These are phyloP conservation scores for Ricordea florida DNA, from an alignment of 92 coral and sea anemone genomes.

Conservation along the genomic window DNA sequence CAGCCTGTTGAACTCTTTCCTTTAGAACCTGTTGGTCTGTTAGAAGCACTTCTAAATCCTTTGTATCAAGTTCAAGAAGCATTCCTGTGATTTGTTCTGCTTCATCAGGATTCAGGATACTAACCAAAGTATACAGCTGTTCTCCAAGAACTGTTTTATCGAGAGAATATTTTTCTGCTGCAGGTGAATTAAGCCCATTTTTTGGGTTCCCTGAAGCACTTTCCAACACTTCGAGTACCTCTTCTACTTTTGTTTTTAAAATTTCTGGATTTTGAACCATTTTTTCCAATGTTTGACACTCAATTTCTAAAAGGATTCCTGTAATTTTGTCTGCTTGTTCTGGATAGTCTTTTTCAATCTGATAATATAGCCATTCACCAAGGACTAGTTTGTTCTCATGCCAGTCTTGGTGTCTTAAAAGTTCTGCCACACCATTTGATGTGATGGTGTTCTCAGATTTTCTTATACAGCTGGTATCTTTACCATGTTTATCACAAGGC, in stretches of 20 bases:
- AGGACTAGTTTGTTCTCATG: not conserved
- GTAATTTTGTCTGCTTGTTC: constrained; percentile 54
- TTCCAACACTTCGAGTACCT: not conserved
- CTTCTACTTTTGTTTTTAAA: constrained; percentile 27
- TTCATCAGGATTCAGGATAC: constrained; percentile 26
- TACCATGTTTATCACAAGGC: no score
- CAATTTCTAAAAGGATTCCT: constrained; percentile 77
- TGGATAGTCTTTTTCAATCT: constrained; percentile 56
- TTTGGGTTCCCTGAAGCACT: not conserved
- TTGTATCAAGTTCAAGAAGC: constrained; percentile 70
- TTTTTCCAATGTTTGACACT: constrained; percentile 15
- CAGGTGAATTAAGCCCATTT: not conserved
- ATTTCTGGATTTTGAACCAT: constrained; percentile 36
- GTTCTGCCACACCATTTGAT: no score
- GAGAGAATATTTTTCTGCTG: not conserved
- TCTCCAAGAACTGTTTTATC: constrained; percentile 65
- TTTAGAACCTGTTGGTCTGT: constrained; percentile 27
- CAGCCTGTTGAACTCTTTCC: constrained; percentile 60
- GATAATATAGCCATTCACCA: constrained; percentile 63
- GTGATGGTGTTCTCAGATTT: no score
- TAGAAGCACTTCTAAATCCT: constrained; percentile 42
- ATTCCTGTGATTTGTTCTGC: constrained; percentile 89
- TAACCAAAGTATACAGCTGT: constrained; percentile 48
- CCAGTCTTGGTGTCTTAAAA: not conserved
- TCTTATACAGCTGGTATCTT: no score